Evolutionary conservation across 2,888 invertebrate genomes (phyloP).

Genomic region (Plagiodera versicolora): DNA sequence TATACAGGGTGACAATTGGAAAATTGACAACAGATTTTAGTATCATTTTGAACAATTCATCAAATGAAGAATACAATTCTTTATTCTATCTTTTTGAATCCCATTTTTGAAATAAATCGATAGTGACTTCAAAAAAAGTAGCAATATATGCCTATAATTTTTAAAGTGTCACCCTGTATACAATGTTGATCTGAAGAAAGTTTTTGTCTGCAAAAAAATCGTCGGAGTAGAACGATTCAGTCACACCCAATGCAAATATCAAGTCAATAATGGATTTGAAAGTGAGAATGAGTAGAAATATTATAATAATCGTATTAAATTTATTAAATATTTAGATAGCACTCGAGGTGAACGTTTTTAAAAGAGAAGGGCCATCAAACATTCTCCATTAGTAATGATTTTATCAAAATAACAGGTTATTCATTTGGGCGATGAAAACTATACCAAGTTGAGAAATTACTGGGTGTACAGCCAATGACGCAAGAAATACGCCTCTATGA

Average conservation of each 20-base stretch:
- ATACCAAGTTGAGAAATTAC: no score
- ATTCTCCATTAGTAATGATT: background rate
- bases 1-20: no score
- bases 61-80: no score
- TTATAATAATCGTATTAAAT: background rate
- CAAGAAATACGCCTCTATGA: no score
- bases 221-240: background rate
- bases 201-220: background rate
- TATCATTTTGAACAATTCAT: no score
- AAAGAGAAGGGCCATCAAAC: background rate
- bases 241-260: background rate
- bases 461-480: no score
- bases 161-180: no score
- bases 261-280: background rate
- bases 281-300: background rate
- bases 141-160: no score
- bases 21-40: no score
- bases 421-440: background rate
- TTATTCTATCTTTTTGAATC: no score
- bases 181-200: background rate
- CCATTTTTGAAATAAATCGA: no score
- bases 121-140: no score
- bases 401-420: background rate
- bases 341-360: background rate
- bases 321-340: background rate